These are phyloP conservation scores for Perca schrenkii DNA, from an alignment of 2,113 vertebrate species.

Conservation along the genomic window DNA sequence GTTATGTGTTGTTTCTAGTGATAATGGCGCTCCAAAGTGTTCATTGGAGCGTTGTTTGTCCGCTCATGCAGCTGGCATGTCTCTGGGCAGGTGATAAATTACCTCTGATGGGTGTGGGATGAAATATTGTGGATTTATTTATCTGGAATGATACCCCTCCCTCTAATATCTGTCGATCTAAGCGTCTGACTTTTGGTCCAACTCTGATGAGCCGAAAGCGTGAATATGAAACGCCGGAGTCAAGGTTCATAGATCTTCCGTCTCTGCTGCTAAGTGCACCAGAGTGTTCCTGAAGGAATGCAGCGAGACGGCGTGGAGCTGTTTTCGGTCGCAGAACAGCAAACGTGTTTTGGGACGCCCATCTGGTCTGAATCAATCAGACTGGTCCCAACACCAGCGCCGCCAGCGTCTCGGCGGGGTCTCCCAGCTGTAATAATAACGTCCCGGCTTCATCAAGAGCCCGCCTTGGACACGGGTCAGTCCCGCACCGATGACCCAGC, in stretches of 20 bases:
- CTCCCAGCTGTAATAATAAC: constrained; percentile 94
- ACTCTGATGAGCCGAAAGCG: constrained; percentile 55
- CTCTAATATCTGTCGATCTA: constrained; percentile 18
- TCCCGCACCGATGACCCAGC: constrained; percentile 51
- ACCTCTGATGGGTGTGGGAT: constrained; percentile 6
- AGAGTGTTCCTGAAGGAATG: constrained; percentile 86
- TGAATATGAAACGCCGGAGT: constrained; percentile 3
- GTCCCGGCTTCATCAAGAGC: constrained; percentile 81
- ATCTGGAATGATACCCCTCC: constrained; percentile 11
- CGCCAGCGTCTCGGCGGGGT: constrained; percentile 77
- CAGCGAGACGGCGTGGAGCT: constrained; percentile 87
- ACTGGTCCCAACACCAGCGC: constrained; percentile 83
- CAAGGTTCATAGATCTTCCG: constrained; percentile 22
- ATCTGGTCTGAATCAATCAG: constrained; percentile 96
- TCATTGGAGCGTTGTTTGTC: not conserved
- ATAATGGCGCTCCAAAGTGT: not conserved
- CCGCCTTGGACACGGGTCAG: constrained; percentile 82
- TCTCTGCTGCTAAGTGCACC: constrained; percentile 45
- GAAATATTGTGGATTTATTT: constrained; percentile 19
- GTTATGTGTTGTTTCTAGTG: not conserved
- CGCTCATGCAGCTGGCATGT: not conserved
- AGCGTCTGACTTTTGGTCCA: constrained; percentile 62
- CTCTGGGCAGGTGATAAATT: constrained; percentile 10
- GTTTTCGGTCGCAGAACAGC: constrained; percentile 90
- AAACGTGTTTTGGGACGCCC: constrained; percentile 88